A percentile compares a stretch with the other conserved stretches of the same genome.
These are phyloP conservation scores for Pantherophis alleghaniensis DNA, from an alignment of 2,797 vertebrate genomes.

Conservation along the genomic window DNA sequence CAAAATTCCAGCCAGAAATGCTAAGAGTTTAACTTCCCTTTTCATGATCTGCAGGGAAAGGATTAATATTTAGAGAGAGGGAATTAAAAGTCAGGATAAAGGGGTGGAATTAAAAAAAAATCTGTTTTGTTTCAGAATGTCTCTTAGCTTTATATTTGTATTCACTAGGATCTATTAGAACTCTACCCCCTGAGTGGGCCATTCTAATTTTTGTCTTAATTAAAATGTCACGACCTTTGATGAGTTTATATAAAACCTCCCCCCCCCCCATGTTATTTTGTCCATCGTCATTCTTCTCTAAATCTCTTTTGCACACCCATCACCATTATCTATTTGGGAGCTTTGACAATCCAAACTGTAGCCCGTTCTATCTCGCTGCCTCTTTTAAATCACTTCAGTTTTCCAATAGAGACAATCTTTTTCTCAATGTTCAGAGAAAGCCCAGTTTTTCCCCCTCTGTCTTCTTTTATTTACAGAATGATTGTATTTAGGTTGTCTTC, in stretches of 20 bases:
- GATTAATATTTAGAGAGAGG: background rate
- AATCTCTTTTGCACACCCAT: background rate
- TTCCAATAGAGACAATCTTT: background rate
- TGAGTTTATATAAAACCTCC: background rate
- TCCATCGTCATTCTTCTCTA: background rate
- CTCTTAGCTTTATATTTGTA: background rate
- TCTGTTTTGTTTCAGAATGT: background rate
- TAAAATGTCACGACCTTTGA: background rate
- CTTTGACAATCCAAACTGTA: background rate
- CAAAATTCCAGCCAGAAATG: background rate
- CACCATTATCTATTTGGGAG: background rate
- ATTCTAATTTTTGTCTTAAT: background rate
- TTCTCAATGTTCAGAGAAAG: background rate
- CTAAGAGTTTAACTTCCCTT: background rate
- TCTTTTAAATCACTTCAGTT: background rate
- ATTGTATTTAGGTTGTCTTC: background rate
- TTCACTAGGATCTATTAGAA: background rate
- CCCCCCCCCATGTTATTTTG: background rate
- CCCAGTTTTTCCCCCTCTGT: rapidly evolving
- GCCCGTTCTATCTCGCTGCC: background rate
- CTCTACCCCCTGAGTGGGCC: background rate
- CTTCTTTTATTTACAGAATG: background rate
- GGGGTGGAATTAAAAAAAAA: background rate
- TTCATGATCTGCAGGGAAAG: background rate
- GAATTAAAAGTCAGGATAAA: background rate